Evolutionary conservation across 2,113 vertebrate genomes (phyloP), one percentile per base, ranked within the genome.

Genomic region (Bostrychus sinensis): DNA sequence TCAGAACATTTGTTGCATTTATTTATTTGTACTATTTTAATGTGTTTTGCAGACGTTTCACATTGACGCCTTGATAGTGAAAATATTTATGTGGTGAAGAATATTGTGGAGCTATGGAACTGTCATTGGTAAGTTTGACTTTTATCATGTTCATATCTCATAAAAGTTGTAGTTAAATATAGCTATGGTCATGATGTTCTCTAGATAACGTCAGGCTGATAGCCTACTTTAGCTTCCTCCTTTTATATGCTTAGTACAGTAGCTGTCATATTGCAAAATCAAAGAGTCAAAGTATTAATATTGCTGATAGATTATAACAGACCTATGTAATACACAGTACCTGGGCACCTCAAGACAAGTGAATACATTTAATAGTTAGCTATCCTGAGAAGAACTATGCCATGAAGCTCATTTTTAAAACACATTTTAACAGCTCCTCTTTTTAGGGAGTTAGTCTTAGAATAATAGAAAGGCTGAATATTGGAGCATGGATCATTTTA

Each of bases 101-200:
- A 16, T 10, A 11, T 34, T 28, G 6, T 59, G n/a, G 63, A 38
- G 9, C n/a, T 20, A 92, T 92, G 91, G 91, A 92, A 16, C 69
- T 90, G 4, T 84, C 83, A 4, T 39, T 90, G 83, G 91, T 92
- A 67, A 82, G 88, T 78, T 34, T 7, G 45, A 5, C 9, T 45
- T 14, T 20, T 19, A 30, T 45, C n/a, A n/a, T 28, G 3, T 10
- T n/a, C 8, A 22, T 42, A 26, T 7, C 4, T 28, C 19, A 20
- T 45, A 22, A 13, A 25, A 5, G 5, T 14, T 30, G 0, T 32
- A 28, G 16, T 19, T 34, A 16, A 34, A 3, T 42, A 0, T 0
- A 59, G 51, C 14, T 72, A 37, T 32, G 13, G 37, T 6, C 1
- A 28, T 57, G 41, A 23, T 34, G 48, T 28, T 42, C 10, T 34